Percentiles rank a stretch among this genome's conserved stretches.
phyloP scores from a whole-genome alignment of 2,888 invertebrate species.

The Hyppa rectilinea region DNA sequence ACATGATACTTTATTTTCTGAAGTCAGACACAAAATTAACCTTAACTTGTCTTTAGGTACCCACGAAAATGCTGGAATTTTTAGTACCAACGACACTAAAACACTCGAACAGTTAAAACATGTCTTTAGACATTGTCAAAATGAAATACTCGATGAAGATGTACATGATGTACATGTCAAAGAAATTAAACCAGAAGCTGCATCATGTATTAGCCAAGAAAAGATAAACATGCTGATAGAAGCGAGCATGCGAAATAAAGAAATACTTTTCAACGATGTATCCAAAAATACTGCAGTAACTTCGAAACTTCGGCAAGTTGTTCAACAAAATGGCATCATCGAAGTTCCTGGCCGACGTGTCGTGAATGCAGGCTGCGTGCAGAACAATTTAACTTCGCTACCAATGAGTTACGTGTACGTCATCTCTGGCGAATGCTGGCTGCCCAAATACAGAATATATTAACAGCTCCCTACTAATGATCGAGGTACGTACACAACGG shows the following conservation, averaged over 20 bases:
- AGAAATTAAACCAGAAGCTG: background rate
- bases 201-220: background rate
- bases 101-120: slow-evolving; percentile 5
- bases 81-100: slow-evolving; percentile 6
- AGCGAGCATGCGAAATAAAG: slow-evolving; percentile 10
- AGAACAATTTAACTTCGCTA: background rate
- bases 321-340: no score
- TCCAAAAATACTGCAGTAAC: background rate
- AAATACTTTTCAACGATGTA: background rate
- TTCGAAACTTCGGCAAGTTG: no score
- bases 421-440: background rate
- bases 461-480: background rate
- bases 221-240: background rate
- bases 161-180: slow-evolving; percentile 15
- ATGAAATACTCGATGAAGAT: background rate
- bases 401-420: slow-evolving; percentile 19
- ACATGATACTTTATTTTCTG: no score
- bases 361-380: background rate
- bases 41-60: no score
- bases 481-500: slow-evolving; percentile 3
- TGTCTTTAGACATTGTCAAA: background rate
- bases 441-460: background rate
- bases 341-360: background rate
- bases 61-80: slow-evolving; percentile 22
- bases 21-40: no score